Base-by-base conservation (phyloP, 2,888 invertebrate species). In the Ormyrus rosae region DNA sequence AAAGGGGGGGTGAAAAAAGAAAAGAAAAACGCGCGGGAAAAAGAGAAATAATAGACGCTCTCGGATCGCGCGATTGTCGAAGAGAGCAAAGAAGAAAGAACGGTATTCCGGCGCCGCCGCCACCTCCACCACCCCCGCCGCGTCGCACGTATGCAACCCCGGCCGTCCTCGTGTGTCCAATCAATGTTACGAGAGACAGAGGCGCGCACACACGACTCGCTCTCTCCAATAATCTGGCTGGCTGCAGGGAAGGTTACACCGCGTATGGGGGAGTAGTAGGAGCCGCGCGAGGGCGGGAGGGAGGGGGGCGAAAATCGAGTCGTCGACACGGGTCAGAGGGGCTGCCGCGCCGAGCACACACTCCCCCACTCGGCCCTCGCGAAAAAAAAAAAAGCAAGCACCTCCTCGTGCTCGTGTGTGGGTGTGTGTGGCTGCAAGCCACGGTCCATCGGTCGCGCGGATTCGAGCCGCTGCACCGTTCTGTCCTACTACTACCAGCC, bases 391-490 rank as follows among this genome's bases (percentile, higher is more conserved):
- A 74, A 74, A 58, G 51, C 11, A 63, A 63, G n/a, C 5, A 46
- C 19, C 19, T 19, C 19, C 19, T 19, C 19, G 19, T 19, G 19
- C 19, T 19, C 4, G 46, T 3, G 55, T 46, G 55, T 11, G 70
- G 50, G 55, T 48, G 45, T 61, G 51, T 61, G 73, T 55, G 34
- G 4, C 34, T 34, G 56, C 58, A 75, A 67, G 45, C 45, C 48
- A 70, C 78, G 78, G 78, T 81, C 74, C 81, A 78, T 72, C 72
- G 77, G 34, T 34, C 74, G 58, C 19, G 74, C 78, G 19, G 56
- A 48, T 65, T n/a, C 70, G 63, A 34, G 48, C 51, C 70, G n/a
- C 58, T 65, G 58, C 65, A 51, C 13, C 51, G 4, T 9, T 46
- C 45, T 45, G 61, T n/a, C 46, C 34, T 34, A 13, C 50, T 4